phyloP scores from a whole-genome alignment of 2,113 vertebrate species.

The Pionites leucogaster region DNA sequence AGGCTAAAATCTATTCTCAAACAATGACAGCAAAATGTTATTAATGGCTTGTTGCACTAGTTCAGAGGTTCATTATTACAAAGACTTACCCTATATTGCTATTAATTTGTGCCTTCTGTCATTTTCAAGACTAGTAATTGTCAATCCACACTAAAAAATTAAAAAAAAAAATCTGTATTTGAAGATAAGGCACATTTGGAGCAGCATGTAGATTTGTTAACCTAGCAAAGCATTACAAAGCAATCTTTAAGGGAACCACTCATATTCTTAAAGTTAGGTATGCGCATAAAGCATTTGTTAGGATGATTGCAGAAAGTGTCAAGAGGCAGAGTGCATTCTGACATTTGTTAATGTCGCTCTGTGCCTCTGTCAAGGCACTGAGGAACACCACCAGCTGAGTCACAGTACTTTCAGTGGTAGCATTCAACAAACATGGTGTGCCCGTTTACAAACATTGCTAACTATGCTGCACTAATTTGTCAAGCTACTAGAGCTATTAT shows the following conservation, averaged over 20 bases:
- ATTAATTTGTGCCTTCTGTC: background rate
- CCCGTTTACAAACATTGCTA: background rate
- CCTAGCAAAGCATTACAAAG: background rate
- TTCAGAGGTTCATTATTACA: background rate
- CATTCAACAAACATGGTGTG: background rate
- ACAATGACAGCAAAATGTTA: background rate
- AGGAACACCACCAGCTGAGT: background rate
- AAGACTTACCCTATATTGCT: background rate
- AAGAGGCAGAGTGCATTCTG: background rate
- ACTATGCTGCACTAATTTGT: background rate
- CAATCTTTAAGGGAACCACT: background rate
- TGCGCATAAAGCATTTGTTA: fast-evolving
- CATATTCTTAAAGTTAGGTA: background rate
- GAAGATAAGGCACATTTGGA: background rate
- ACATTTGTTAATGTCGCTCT: background rate
- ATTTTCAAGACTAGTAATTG: background rate
- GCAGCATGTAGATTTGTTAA: background rate
- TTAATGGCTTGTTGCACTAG: background rate
- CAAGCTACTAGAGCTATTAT: background rate
- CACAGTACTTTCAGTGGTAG: background rate
- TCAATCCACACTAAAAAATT: background rate
- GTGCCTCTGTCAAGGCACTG: background rate
- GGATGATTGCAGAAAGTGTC: background rate
- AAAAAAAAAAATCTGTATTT: background rate
- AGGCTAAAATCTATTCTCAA: background rate